Percentiles rank a stretch among this genome's conserved stretches.
phyloP scores from a whole-genome alignment of 2,888 invertebrate species.

The Amphipyra berbera region DNA sequence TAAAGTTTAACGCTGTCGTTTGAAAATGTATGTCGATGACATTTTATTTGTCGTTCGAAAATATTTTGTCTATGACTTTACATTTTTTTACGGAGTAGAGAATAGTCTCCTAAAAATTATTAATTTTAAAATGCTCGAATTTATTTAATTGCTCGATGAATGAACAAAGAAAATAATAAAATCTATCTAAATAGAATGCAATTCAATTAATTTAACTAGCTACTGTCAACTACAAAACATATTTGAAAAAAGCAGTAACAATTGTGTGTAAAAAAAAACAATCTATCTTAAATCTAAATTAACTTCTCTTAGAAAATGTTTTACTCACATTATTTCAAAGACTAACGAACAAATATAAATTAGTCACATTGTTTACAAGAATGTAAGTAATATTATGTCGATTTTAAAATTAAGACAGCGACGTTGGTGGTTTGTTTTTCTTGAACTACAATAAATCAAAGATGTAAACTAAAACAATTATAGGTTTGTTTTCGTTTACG shows the following conservation, averaged over 20 bases:
- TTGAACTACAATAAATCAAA: conserved; percentile 70
- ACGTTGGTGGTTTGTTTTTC: conserved; percentile 77
- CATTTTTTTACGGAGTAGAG: too few relatives aligned
- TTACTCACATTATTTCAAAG: conserved; percentile 15
- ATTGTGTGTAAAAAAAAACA: conserved; percentile 2
- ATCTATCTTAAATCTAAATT: background rate
- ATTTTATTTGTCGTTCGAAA: too few relatives aligned
- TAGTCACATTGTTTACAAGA: conserved; percentile 51
- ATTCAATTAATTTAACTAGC: too few relatives aligned
- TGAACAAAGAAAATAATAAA: background rate
- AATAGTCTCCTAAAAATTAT: too few relatives aligned
- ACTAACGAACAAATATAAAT: conserved; percentile 5
- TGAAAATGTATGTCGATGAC: conserved; percentile 17
- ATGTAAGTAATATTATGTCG: conserved; percentile 34
- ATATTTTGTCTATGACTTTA: too few relatives aligned
- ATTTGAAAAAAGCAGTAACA: background rate
- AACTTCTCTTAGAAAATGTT: background rate
- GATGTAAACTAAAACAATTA: conserved; percentile 78
- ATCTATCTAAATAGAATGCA: too few relatives aligned
- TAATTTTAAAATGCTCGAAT: background rate
- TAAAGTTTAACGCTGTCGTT: conserved; percentile 12
- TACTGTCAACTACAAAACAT: background rate
- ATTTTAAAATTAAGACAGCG: conserved; percentile 60
- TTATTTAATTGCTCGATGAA: background rate
- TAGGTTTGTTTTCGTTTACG: conserved; percentile 79